Percentiles rank a stretch among this genome's conserved stretches.
phyloP scores from a whole-genome alignment of 2,797 vertebrate genomes.

The Lophius americanus region DNA sequence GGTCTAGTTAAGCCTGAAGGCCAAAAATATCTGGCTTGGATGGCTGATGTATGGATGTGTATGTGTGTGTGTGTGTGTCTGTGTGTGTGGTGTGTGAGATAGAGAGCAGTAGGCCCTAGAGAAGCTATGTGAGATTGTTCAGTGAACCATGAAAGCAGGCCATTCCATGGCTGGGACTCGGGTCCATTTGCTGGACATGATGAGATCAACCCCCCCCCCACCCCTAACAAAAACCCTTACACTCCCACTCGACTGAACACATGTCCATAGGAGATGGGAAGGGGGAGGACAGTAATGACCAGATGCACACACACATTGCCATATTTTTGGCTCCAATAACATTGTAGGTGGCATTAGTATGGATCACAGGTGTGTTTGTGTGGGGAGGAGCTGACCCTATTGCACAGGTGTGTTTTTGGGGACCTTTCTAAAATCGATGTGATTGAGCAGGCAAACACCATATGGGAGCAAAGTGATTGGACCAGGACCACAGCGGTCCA shows the following conservation, averaged over 20 bases:
- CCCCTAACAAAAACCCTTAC: slow-evolving; percentile 44
- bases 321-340: slow-evolving; percentile 54
- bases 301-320: slow-evolving; percentile 26
- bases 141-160: slow-evolving; percentile 62
- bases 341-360: slow-evolving; percentile 66
- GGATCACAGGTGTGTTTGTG: slow-evolving; percentile 70
- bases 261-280: slow-evolving; percentile 40
- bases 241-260: slow-evolving; percentile 55
- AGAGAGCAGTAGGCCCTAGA: slow-evolving; percentile 5
- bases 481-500: slow-evolving; percentile 59
- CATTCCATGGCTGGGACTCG: slow-evolving; percentile 69
- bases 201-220: slow-evolving; percentile 51
- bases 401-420: slow-evolving; percentile 60
- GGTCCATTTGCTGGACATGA: slow-evolving; percentile 56
- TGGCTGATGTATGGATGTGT: slow-evolving; percentile 29
- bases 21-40: slow-evolving; percentile 29
- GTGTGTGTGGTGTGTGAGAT: slow-evolving; percentile 10
- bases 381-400: slow-evolving; percentile 48
- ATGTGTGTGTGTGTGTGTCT: slow-evolving; percentile 10
- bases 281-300: slow-evolving; percentile 21
- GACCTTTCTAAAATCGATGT: slow-evolving; percentile 62
- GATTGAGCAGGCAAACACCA: slow-evolving; percentile 77
- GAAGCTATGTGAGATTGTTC: slow-evolving; percentile 53
- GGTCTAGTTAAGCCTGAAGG: slow-evolving; percentile 24
- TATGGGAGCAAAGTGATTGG: slow-evolving; percentile 69